Evolutionary conservation across 2,888 invertebrate species (phyloP), one percentile per base, ranked within the genome.

Genomic region (Stenodera caucasica): DNA sequence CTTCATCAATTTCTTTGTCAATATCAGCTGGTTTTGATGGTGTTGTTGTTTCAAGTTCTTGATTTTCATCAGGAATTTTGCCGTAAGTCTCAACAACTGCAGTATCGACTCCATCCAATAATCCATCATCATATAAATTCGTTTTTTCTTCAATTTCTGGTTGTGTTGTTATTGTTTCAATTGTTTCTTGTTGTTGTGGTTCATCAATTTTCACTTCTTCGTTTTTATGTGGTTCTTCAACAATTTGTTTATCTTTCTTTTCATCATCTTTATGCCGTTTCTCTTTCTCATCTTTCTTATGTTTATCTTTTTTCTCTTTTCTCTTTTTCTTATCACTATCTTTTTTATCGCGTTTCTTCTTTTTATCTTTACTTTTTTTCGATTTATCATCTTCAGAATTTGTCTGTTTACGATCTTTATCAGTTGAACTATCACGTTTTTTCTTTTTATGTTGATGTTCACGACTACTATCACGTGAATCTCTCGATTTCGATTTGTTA

Each of bases 41-140:
- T 18, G 50, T 60, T 57, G 58, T 63, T 53, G 72, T 67, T 53
- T 68, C 66, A 11, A 61, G 26, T 55, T 64, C 65, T 49, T 67
- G 50, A 51, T 71, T 70, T n/a, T 63, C 69, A 11, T 70, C 70
- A 53, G 75, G 69, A 37, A 77, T 66, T 79, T 84, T 85, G 0
- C 83, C 80, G 70, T 86, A 86, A 68, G 82, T 84, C 75, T 86
- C 81, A 52, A 86, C 82, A 26, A 86, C 84, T 75, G 82, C 82
- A 67, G 83, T 83, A 72, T 86, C 86, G 40, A 86, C 81, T 55
- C 83, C 82, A 75, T 82, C 85, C 2, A 80, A 75, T 58, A 83
- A 77, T 72, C 85, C 82, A 67, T 85, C 86, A 7, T 81, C 84
- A 67, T 86, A 86, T 60, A 86, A 77, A 71, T 84, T 82, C 66